Conservation (phyloP, 2,888 invertebrate genomes). For the Sussaba pulchella region DNA sequence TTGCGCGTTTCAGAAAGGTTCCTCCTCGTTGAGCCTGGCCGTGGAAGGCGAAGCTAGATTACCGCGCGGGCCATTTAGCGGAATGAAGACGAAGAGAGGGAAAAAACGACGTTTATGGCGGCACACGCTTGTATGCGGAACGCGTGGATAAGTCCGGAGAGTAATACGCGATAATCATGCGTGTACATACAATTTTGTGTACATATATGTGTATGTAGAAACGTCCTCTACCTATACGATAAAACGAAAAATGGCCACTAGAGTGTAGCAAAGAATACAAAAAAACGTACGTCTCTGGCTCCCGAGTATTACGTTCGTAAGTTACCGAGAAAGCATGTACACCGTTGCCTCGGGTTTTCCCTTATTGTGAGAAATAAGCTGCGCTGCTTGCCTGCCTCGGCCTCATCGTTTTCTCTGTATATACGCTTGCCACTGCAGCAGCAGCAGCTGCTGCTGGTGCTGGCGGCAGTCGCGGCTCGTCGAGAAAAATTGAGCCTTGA, state of each 20-base stretch:
- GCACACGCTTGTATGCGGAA: constrained; percentile 67
- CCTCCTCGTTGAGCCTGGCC: constrained; percentile 23
- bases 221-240: not conserved
- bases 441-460: constrained; percentile 19
- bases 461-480: constrained; percentile 37
- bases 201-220: not conserved
- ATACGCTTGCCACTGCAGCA: constrained; percentile 11
- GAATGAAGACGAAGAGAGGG: constrained; percentile 63
- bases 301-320: constrained; percentile 39
- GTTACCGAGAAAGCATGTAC: constrained; percentile 54
- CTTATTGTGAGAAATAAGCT: constrained; percentile 79
- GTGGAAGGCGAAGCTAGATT: constrained; percentile 50
- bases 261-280: constrained; percentile 38
- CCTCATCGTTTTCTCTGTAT: constrained; percentile 20
- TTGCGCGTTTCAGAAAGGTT: constrained; percentile 44
- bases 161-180: not conserved
- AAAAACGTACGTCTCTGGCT: constrained; percentile 29
- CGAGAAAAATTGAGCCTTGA: constrained; percentile 77
- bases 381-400: constrained; percentile 57
- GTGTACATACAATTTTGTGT: constrained; percentile 20
- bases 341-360: constrained; percentile 69
- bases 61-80: constrained; percentile 77
- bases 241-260: constrained; percentile 8
- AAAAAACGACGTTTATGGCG: constrained; percentile 23
- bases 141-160: constrained; percentile 53